Evolutionary conservation across 2,797 vertebrate species (phyloP).

Genomic region (Channa striata): DNA sequence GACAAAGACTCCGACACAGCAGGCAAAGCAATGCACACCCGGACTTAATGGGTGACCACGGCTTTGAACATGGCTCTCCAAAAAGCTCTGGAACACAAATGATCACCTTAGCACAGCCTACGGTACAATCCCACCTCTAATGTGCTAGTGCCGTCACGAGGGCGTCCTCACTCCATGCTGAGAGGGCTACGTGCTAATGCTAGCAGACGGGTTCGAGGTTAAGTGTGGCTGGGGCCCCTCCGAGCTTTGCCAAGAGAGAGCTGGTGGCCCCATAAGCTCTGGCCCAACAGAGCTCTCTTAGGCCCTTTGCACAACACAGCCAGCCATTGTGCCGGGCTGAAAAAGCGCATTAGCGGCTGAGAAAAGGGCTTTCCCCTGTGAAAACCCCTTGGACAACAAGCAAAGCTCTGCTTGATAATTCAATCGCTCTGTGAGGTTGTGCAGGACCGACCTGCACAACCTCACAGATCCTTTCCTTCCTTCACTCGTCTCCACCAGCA

Average conservation of each 20-base stretch:
- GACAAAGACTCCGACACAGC: not conserved
- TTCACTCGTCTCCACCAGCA: slow-evolving; percentile 70
- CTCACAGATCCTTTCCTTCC: slow-evolving; percentile 43
- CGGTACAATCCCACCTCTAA: slow-evolving; percentile 24
- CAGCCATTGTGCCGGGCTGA: slow-evolving; percentile 75
- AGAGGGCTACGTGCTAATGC: slow-evolving; percentile 67
- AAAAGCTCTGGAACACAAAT: slow-evolving; percentile 49
- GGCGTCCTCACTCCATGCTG: slow-evolving; percentile 58
- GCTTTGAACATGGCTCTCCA: slow-evolving; percentile 16
- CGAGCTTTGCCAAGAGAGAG: slow-evolving; percentile 72
- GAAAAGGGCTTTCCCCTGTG: slow-evolving; percentile 75
- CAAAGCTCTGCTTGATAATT: slow-evolving; percentile 83
- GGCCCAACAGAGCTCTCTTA: slow-evolving; percentile 71
- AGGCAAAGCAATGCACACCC: not conserved
- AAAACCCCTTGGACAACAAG: slow-evolving; percentile 76
- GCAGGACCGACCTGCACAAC: slow-evolving; percentile 47
- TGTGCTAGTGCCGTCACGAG: slow-evolving; percentile 54
- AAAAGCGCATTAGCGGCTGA: slow-evolving; percentile 79
- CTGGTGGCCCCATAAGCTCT: slow-evolving; percentile 80
- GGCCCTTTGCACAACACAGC: slow-evolving; percentile 77
- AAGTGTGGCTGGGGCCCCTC: slow-evolving; percentile 77
- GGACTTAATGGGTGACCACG: not conserved
- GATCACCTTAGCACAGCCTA: slow-evolving; percentile 39
- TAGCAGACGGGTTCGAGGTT: slow-evolving; percentile 76
- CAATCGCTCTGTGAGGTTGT: slow-evolving; percentile 74